These are phyloP conservation scores for Scrobipalpa atriplicella DNA, from an alignment of 2,888 invertebrate species.

Conservation along the genomic window DNA sequence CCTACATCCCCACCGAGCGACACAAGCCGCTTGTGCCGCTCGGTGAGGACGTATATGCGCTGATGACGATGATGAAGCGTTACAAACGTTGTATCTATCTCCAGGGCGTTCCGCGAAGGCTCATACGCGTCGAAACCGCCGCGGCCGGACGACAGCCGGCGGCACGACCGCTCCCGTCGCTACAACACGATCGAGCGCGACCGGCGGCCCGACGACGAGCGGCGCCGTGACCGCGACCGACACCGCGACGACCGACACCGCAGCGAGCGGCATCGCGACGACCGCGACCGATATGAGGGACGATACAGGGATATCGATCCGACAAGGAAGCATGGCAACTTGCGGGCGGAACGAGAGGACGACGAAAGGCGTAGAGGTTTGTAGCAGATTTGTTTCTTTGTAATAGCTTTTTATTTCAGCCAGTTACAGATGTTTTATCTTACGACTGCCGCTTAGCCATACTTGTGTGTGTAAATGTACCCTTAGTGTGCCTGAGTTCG, in stretches of 20 bases:
- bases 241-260: conserved; percentile 50
- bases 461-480: too few species aligned
- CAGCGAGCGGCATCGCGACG: conserved; percentile 47
- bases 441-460: too few species aligned
- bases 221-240: conserved; percentile 51
- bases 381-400: neutral
- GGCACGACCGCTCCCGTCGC: conserved; percentile 57
- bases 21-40: too few species aligned
- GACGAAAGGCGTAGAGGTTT: conserved; percentile 61
- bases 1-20: too few species aligned
- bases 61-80: neutral
- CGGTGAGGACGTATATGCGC: too few species aligned
- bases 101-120: conserved; percentile 77
- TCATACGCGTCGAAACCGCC: conserved; percentile 73
- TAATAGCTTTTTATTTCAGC: neutral
- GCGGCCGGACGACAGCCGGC: conserved; percentile 65
- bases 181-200: conserved; percentile 64
- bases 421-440: neutral
- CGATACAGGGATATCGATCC: conserved; percentile 71
- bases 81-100: neutral
- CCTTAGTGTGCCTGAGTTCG: too few species aligned
- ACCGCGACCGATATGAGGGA: conserved; percentile 48
- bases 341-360: conserved; percentile 59
- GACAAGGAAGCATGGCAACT: conserved; percentile 57
- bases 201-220: conserved; percentile 56